Base-by-base conservation (phyloP, 2,113 vertebrate species). In the Oryzias celebensis region DNA sequence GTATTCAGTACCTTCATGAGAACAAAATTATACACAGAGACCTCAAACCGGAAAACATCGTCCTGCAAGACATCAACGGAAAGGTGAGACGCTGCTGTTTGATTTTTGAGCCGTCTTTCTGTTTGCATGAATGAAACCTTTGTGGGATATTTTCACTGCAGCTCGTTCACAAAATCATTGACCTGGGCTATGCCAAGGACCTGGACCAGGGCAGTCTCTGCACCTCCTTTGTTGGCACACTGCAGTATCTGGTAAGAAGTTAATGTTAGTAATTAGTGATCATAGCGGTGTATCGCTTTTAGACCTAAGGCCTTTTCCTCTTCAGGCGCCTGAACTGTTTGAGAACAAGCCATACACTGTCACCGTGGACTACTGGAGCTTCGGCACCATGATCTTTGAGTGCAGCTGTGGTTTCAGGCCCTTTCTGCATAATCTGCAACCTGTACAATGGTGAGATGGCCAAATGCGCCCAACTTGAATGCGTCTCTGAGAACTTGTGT, bases 11-110 rank as follows among this genome's bases (percentile, higher is more conserved):
- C 89, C 94, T 99, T 58, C 97, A 99, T 61, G 94, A 95, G 70
- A 98, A 99, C 88, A 96, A 97, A 90, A 98, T 99, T 68, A 98
- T 98, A 77, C 97, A 99, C 89, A 92, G 97, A 90, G 97, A 99
- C 81, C 91, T 99, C 55, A 99, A 99, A 87, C 97, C 97, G 68
- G 97, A 99, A 88, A 99, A 99, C 85, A 96, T 99, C 62, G 97
- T 99, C 67, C 93, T 99, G 72, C 97, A 98, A 73, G 95, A 98
- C 26, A 91, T 92, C 83, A 91, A 87, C 65, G 96, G 96, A 61
- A 98, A 98, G 95, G 97, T 98, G 81, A 85, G 15, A 22, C 0
- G n/a, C n/a, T 12, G 3, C 10, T 20, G 0, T 14, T 22, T 18
- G 20, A 1, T 10, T 7, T 49, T 15, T 3, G 3, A 17, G 2